Evolutionary conservation across 1,140 invertebrate genomes (phyloP).

Genomic region (Teleogryllus occipitalis): DNA sequence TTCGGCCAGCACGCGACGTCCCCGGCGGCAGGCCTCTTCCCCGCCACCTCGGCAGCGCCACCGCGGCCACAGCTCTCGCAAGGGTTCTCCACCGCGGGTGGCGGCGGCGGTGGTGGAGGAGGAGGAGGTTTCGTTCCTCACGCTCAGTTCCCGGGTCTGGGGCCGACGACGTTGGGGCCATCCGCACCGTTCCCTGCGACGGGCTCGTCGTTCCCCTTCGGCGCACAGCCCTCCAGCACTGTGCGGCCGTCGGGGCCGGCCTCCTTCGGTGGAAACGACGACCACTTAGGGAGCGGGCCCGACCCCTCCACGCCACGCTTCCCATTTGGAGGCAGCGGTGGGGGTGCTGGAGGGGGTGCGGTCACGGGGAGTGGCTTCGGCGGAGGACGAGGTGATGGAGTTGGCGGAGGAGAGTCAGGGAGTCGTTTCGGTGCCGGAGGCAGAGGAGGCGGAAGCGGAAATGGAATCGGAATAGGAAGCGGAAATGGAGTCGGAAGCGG

Average conservation of each 20-base stretch:
- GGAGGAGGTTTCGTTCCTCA: not conserved
- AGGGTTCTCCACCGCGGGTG: too few relatives aligned
- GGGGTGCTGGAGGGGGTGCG: not conserved
- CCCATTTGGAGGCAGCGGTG: not conserved
- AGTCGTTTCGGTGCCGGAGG: not conserved
- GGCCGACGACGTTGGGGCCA: too few relatives aligned
- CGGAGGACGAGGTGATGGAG: conserved; percentile 8
- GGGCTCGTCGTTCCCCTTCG: too few relatives aligned
- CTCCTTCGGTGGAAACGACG: not conserved
- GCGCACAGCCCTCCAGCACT: too few relatives aligned
- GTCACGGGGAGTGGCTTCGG: not conserved
- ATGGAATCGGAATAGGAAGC: not conserved
- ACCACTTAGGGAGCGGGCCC: not conserved
- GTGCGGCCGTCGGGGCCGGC: too few relatives aligned
- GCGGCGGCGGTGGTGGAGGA: not conserved
- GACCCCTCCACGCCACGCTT: not conserved
- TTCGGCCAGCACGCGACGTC: too few relatives aligned
- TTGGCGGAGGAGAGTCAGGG: not conserved
- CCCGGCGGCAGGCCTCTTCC: too few relatives aligned
- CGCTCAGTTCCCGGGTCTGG: too few relatives aligned
- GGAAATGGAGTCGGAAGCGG: not conserved
- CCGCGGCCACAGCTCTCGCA: not conserved
- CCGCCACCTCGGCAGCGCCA: too few relatives aligned
- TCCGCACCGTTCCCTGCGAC: too few relatives aligned
- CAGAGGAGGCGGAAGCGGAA: not conserved